phyloP scores from a whole-genome alignment of 2,888 invertebrate species.

The Diaperis boleti region DNA sequence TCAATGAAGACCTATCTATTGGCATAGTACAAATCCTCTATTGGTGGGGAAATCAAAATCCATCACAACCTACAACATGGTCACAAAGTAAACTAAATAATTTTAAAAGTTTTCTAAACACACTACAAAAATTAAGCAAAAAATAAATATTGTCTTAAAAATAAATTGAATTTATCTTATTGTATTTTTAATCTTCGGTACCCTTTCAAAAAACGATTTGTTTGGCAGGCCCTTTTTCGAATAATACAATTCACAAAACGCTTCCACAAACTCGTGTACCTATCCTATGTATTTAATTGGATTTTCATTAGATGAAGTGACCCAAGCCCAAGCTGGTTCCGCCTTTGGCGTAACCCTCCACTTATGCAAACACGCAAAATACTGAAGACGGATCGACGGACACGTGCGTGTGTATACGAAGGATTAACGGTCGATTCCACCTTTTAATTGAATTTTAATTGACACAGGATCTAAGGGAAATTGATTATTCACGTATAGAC shows the following conservation, averaged over 20 bases:
- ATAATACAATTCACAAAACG: slow-evolving; percentile 30
- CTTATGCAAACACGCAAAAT: slow-evolving; percentile 54
- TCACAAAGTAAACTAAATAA: too few species aligned
- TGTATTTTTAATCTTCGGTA: too few species aligned
- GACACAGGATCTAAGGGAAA: slow-evolving; percentile 51
- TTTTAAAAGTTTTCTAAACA: too few species aligned
- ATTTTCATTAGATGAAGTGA: slow-evolving; percentile 55
- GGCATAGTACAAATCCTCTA: too few species aligned
- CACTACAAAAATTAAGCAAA: too few species aligned
- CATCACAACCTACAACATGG: too few species aligned
- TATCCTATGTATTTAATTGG: slow-evolving; percentile 52
- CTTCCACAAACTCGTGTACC: slow-evolving; percentile 40
- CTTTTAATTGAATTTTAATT: slow-evolving; percentile 62
- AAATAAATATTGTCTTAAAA: too few species aligned
- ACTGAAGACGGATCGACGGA: slow-evolving; percentile 50
- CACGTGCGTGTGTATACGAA: slow-evolving; percentile 57
- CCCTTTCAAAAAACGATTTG: not conserved
- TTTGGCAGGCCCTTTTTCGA: not conserved
- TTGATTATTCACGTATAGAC: slow-evolving; percentile 26
- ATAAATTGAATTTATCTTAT: too few species aligned
- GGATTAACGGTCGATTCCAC: slow-evolving; percentile 59
- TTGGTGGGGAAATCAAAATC: too few species aligned
- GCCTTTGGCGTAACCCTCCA: slow-evolving; percentile 48
- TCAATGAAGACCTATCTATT: too few species aligned
- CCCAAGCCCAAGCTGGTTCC: slow-evolving; percentile 47